Conservation (phyloP, 2,888 invertebrate species). For the Campoplex nolae region DNA sequence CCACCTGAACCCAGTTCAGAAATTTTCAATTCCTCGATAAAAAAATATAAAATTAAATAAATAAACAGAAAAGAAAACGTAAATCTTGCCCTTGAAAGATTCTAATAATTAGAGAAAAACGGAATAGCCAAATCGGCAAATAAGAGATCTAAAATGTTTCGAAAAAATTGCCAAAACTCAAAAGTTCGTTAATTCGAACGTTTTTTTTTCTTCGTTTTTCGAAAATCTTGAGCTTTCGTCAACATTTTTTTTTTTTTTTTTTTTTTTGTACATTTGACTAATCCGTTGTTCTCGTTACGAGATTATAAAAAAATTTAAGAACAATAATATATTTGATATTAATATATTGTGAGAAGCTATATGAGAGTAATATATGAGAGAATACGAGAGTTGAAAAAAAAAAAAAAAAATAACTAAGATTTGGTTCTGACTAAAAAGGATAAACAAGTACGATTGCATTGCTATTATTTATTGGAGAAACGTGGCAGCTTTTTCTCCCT, state of each 20-base stretch:
- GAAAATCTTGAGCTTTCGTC: no score
- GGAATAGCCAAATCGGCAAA: slow-evolving; percentile 11
- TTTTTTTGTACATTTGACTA: not conserved
- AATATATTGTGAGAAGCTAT: slow-evolving; percentile 73
- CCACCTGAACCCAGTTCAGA: slow-evolving; percentile 53
- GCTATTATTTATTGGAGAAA: slow-evolving; percentile 56
- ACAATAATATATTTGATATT: slow-evolving; percentile 75
- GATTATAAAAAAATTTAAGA: slow-evolving; percentile 66
- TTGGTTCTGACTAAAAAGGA: slow-evolving; percentile 11
- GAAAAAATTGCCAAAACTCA: not conserved
- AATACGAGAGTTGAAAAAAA: slow-evolving; percentile 7
- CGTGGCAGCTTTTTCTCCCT: slow-evolving; percentile 43
- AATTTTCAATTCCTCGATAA: slow-evolving; percentile 12
- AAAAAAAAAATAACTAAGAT: slow-evolving; percentile 1
- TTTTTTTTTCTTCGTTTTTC: not conserved
- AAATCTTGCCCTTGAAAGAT: slow-evolving; percentile 56
- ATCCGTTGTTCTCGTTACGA: slow-evolving; percentile 42
- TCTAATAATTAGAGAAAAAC: slow-evolving; percentile 26
- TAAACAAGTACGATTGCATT: slow-evolving; percentile 28
- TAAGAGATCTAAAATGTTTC: not conserved
- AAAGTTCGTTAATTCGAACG: not conserved
- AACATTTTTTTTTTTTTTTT: not conserved
- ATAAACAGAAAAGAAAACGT: slow-evolving; percentile 1
- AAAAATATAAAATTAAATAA: not conserved
- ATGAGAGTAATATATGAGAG: slow-evolving; percentile 73